Evolutionary conservation across 2,888 invertebrate species (phyloP).

Genomic region (Maniola hyperantus): DNA sequence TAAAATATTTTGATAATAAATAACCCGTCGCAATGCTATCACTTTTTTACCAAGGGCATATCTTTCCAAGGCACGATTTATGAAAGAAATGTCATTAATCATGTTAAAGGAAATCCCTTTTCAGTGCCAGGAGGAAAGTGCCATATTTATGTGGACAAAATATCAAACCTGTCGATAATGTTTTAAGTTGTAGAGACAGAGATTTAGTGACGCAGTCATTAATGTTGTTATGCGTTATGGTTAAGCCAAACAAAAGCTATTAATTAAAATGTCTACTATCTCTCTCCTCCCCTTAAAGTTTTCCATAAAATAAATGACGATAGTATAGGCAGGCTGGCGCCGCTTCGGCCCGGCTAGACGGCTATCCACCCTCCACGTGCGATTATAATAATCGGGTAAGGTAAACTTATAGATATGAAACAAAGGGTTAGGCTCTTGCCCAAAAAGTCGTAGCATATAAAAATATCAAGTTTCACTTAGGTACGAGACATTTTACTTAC

Average conservation of each 20-base stretch:
- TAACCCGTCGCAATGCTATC: slow-evolving; percentile 9
- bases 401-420: slow-evolving; percentile 2
- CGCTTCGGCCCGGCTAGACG: slow-evolving; percentile 15
- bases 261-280: slow-evolving; percentile 17
- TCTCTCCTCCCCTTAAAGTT: slow-evolving; percentile 8
- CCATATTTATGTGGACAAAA: slow-evolving; percentile 22
- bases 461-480: neutral
- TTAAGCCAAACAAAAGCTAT: slow-evolving; percentile 5
- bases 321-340: slow-evolving; percentile 13
- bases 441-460: neutral
- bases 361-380: neutral
- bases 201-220: neutral
- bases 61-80: slow-evolving; percentile 12
- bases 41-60: slow-evolving; percentile 13
- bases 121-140: slow-evolving; percentile 8
- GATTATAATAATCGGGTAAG: neutral
- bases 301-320: slow-evolving; percentile 15
- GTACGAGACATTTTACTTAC: no score
- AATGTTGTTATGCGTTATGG: neutral
- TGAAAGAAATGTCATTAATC: slow-evolving; percentile 26
- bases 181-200: neutral
- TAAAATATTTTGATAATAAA: slow-evolving; percentile 6
- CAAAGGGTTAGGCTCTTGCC: neutral
- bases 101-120: slow-evolving; percentile 23
- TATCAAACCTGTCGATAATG: neutral